Percentiles rank a stretch among this genome's conserved stretches.
These are phyloP conservation scores for Pseudomugil tenellus DNA, from an alignment of 2,797 vertebrate genomes.

Conservation along the genomic window DNA sequence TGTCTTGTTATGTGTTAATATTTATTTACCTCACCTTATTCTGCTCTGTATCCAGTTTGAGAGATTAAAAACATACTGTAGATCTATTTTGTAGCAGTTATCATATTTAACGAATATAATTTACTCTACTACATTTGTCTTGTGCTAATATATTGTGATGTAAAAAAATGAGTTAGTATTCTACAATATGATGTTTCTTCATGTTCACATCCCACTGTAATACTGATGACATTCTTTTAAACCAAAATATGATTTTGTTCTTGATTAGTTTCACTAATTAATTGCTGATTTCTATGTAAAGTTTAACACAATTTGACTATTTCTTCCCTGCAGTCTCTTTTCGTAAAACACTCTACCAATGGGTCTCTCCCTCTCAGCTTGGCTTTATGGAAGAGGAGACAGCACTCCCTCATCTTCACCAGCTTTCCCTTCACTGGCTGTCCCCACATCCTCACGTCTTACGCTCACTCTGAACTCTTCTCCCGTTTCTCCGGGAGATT, in stretches of 20 bases:
- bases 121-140: not conserved
- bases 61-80: not conserved
- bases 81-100: not conserved
- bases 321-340: slow-evolving; percentile 43
- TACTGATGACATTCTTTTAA: not conserved
- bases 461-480: slow-evolving; percentile 62
- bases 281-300: slow-evolving; percentile 1
- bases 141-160: not conserved
- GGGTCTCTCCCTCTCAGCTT: slow-evolving; percentile 75
- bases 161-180: not conserved
- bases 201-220: not conserved
- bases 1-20: not conserved
- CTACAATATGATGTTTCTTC: not conserved
- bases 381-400: slow-evolving; percentile 44
- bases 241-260: not conserved
- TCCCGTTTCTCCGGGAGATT: slow-evolving; percentile 50
- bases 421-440: slow-evolving; percentile 54
- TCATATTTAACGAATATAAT: too few relatives aligned
- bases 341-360: slow-evolving; percentile 50
- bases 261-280: not conserved
- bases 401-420: slow-evolving; percentile 32
- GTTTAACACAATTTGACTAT: slow-evolving; percentile 2
- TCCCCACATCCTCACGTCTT: slow-evolving; percentile 70
- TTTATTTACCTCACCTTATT: not conserved
- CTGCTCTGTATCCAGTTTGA: not conserved